Evolutionary conservation across 2,888 invertebrate species (phyloP).

Genomic region (Oxytorus armatus): DNA sequence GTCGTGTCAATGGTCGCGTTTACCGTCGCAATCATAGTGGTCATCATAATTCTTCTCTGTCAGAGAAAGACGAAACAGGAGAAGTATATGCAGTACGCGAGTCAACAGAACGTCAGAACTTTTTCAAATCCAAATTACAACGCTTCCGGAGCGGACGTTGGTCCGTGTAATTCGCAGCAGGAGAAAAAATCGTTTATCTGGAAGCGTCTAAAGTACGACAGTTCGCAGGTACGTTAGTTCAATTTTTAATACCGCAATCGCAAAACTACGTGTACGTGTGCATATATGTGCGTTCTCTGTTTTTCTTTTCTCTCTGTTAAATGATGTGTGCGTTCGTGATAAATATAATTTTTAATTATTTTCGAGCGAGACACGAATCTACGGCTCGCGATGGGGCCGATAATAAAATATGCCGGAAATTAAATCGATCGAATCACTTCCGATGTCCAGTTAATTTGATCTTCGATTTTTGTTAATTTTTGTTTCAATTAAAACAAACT

Average conservation of each 20-base stretch:
- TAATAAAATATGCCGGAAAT: no score
- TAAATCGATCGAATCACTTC: background rate
- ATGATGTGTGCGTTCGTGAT: conserved; percentile 40
- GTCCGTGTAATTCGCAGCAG: conserved; percentile 78
- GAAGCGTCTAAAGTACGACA: conserved; percentile 93
- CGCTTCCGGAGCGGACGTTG: conserved; percentile 85
- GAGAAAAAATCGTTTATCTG: conserved; percentile 88
- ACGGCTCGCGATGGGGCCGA: conserved; percentile 17
- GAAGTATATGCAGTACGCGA: conserved; percentile 85
- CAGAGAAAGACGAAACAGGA: conserved; percentile 85
- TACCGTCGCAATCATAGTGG: conserved; percentile 80
- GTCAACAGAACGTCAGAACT: conserved; percentile 90
- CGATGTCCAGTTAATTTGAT: background rate
- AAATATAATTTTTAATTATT: conserved; percentile 9
- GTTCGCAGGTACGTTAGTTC: conserved; percentile 87
- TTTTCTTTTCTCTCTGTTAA: conserved; percentile 57
- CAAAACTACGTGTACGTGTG: conserved; percentile 6
- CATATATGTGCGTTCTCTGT: conserved; percentile 57
- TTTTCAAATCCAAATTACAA: conserved; percentile 96
- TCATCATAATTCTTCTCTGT: conserved; percentile 83
- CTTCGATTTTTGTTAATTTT: no score
- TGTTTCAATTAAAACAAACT: no score
- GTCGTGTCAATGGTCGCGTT: conserved; percentile 83
- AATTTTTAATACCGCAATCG: background rate
- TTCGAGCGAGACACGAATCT: conserved; percentile 51